phyloP scores from a whole-genome alignment of 2,113 vertebrate species.

The Bufo bufo region DNA sequence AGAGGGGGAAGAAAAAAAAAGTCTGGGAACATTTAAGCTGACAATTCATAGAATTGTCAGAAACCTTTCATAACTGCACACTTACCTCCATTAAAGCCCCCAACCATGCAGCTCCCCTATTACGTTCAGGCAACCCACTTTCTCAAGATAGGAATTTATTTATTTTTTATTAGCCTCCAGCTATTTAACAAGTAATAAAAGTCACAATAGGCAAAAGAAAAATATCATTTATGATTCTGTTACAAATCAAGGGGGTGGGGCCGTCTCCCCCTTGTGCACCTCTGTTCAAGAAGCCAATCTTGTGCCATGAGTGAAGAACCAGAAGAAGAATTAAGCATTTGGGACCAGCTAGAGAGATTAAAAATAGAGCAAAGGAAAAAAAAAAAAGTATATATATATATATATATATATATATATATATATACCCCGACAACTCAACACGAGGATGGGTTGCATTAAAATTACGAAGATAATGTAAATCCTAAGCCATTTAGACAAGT shows the following conservation, averaged over 20 bases:
- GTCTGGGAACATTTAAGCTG: conserved; percentile 42
- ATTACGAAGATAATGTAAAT: conserved; percentile 48
- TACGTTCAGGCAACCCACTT: conserved; percentile 1
- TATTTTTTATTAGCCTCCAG: neutral
- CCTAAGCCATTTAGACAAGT: conserved; percentile 37
- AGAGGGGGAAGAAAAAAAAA: neutral
- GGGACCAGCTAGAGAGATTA: conserved; percentile 48
- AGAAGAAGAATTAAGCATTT: conserved; percentile 1
- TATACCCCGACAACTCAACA: conserved; percentile 38
- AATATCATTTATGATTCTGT: neutral
- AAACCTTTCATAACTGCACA: conserved; percentile 31
- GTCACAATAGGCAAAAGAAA: neutral
- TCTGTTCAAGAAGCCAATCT: conserved; percentile 39
- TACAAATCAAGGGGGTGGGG: neutral
- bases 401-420: conserved; percentile 34
- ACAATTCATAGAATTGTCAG: conserved; percentile 58
- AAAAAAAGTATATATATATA: conserved; percentile 12
- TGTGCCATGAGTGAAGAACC: conserved; percentile 28
- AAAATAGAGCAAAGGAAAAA: conserved; percentile 43
- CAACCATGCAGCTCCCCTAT: conserved; percentile 15
- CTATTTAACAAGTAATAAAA: neutral
- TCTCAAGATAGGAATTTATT: neutral
- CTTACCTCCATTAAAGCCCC: neutral
- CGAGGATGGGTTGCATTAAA: conserved; percentile 43
- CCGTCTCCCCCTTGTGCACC: neutral